These are phyloP conservation scores for Hippasteria phrygiana DNA, from an alignment of 53 echinoderm and acorn worm genomes.

Conservation along the genomic window DNA sequence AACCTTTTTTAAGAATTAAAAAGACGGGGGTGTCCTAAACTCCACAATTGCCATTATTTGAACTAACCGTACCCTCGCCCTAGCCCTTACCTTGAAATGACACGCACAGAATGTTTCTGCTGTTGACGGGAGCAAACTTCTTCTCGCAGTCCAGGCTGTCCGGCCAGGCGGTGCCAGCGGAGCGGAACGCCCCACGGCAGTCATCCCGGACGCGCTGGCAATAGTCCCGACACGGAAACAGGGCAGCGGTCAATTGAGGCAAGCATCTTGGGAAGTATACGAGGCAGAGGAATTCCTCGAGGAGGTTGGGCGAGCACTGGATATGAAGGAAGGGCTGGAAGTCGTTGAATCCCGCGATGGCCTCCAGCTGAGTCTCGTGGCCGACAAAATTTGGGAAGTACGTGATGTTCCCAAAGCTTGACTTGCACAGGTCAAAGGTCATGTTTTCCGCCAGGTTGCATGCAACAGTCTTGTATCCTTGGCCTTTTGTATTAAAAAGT, in stretches of 20 bases:
- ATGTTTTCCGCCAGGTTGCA: not conserved
- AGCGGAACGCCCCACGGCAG: not conserved
- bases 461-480: no score
- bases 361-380: not conserved
- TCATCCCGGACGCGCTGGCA: slow-evolving; percentile 7
- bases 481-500: no score
- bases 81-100: no score
- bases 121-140: not conserved
- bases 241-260: not conserved
- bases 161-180: not conserved
- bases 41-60: no score
- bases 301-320: slow-evolving; percentile 2
- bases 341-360: not conserved
- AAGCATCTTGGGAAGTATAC: not conserved
- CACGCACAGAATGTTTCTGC: no score
- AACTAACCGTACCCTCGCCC: no score
- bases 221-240: not conserved
- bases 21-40: no score
- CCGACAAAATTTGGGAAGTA: not conserved
- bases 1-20: no score
- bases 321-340: slow-evolving; percentile 13
- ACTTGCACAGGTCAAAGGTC: not conserved
- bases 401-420: not conserved
- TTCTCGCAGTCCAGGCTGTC: not conserved
- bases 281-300: slow-evolving; percentile 12